Base-by-base conservation (phyloP, 2,113 vertebrate genomes). In the Deroptyus accipitrinus region DNA sequence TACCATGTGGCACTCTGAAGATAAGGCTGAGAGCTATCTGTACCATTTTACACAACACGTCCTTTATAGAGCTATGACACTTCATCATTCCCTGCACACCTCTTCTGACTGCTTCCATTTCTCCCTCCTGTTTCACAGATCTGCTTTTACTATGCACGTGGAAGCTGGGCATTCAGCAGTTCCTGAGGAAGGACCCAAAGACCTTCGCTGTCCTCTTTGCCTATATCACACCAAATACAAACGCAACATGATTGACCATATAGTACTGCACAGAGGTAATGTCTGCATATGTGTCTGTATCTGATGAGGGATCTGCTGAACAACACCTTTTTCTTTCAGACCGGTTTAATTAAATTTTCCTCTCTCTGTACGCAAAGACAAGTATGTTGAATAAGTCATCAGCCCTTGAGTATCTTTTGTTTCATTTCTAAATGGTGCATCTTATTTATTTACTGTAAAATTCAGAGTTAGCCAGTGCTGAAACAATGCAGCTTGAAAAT, bases 171-270 rank as follows among this genome's bases (percentile, higher is more conserved):
- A 99, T 96, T 98, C 98, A 3, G 97, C 98, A 11, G 96, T 96
- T 79, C 98, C 98, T 0, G 98, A 99, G 75, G 99, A 99, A 97
- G 97, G 98, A 83, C 98, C 98, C 90, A 99, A 99, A 98, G 99
- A 99, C 86, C 98, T 99, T 54, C 99, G 98, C 92, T 99, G 99
- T 95, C 99, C 99, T 55, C 99, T 99, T 92, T 99, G 99, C 96
- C 99, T 99, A 88, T 99, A 99, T 96, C 99, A 99, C 98, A 99
- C 99, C 98, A 99, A 99, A 98, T 98, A 99, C 97, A 99, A 99
- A 96, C 99, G 98, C 98, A 99, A 99, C 97, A 99, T 99, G 99
- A 99, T 99, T 6, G 99, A 99, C 97, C 99, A 99, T 96, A 99
- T 99, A 64, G 98, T 99, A 94, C 98, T 99, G 94, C 99, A 99